phyloP scores from a whole-genome alignment of 2,113 vertebrate genomes.

The Lasiurus borealis region DNA sequence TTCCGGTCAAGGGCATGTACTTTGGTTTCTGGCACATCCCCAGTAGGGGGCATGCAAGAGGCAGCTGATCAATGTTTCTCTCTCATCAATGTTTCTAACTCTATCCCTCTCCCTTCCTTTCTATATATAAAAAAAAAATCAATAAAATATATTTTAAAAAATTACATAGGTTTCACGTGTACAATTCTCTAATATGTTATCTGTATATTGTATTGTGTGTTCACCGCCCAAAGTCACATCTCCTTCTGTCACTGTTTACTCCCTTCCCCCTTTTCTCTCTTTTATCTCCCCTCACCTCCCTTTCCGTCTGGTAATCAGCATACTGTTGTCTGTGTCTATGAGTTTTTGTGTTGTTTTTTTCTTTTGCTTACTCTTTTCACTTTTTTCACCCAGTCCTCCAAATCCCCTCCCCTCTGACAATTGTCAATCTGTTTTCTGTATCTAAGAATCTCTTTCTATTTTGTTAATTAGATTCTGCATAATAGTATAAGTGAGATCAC shows the following conservation, averaged over 20 bases:
- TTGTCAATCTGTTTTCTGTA: background rate
- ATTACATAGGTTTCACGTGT: background rate
- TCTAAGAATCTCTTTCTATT: background rate
- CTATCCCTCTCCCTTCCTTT: too few relatives aligned
- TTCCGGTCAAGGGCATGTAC: too few relatives aligned
- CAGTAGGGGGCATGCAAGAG: too few relatives aligned
- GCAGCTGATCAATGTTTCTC: too few relatives aligned
- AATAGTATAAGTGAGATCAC: background rate
- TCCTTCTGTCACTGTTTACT: background rate
- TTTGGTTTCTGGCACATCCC: too few relatives aligned
- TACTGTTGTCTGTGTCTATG: background rate
- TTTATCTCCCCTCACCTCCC: background rate
- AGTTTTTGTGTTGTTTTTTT: background rate
- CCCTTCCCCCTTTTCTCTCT: background rate
- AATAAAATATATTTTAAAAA: background rate
- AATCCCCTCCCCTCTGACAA: background rate
- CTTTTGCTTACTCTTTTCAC: background rate
- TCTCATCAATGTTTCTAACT: too few relatives aligned
- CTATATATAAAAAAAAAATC: too few relatives aligned
- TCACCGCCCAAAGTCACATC: background rate
- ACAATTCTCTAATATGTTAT: background rate
- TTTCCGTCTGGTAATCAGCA: background rate
- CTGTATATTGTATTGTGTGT: background rate
- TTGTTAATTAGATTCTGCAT: background rate
- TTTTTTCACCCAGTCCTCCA: background rate